Conservation (phyloP, 92 coral and sea anemone genomes). For the Scolanthus callimorphus region DNA sequence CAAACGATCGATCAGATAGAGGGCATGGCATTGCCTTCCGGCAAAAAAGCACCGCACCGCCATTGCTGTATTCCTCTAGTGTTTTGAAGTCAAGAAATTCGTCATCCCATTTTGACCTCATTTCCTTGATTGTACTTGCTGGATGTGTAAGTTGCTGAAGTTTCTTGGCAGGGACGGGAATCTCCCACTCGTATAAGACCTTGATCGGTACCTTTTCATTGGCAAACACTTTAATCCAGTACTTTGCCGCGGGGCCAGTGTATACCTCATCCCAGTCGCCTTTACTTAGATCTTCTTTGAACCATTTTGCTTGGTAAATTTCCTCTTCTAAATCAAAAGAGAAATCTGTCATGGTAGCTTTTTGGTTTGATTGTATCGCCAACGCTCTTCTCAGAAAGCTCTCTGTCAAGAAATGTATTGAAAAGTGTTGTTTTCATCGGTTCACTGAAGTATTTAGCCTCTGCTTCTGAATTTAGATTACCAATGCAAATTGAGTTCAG, state of each 20-base stretch:
- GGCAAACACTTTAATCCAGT: slow-evolving; percentile 15
- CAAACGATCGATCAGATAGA: slow-evolving; percentile 20
- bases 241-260: neutral
- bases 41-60: slow-evolving; percentile 15
- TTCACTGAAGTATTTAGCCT: too few species aligned
- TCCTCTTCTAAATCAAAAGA: slow-evolving; percentile 8
- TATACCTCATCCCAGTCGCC: slow-evolving; percentile 2
- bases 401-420: too few species aligned
- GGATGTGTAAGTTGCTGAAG: slow-evolving; percentile 13
- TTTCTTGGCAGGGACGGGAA: slow-evolving; percentile 25
- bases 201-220: slow-evolving; percentile 22
- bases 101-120: slow-evolving; percentile 27
- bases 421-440: too few species aligned
- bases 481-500: too few species aligned
- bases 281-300: slow-evolving; percentile 11
- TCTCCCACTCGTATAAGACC: slow-evolving; percentile 5
- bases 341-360: neutral
- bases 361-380: too few species aligned
- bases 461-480: too few species aligned
- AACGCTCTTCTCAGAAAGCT: too few species aligned
- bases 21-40: slow-evolving; percentile 11
- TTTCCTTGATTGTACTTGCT: slow-evolving; percentile 3
- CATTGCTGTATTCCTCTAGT: slow-evolving; percentile 29
- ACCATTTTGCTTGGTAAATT: slow-evolving; percentile 1
- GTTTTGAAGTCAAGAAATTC: slow-evolving; percentile 12